Conservation (phyloP, 2,113 vertebrate species). For the Elgaria multicarinata region DNA sequence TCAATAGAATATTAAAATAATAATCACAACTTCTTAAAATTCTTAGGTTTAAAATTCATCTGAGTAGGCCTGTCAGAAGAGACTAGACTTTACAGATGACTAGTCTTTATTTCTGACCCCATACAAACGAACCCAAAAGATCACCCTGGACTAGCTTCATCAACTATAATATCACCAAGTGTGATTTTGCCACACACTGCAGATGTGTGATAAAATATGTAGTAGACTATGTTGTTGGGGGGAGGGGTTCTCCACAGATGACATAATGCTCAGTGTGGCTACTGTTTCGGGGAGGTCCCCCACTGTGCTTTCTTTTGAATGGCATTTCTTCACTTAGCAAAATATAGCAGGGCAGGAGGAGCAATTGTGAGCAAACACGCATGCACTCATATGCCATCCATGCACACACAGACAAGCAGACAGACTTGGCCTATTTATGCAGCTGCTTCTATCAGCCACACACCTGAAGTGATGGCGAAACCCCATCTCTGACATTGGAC, state of each 20-base stretch:
- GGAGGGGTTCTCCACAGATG: neutral
- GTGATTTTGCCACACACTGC: too few species aligned
- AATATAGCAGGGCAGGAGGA: neutral
- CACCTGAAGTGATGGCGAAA: neutral
- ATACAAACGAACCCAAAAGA: too few species aligned
- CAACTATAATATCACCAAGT: too few species aligned
- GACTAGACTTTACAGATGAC: too few species aligned
- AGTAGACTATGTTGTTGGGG: too few species aligned
- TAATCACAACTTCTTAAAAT: too few species aligned
- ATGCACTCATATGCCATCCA: neutral
- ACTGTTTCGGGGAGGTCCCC: neutral
- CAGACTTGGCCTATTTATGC: neutral
- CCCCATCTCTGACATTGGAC: neutral
- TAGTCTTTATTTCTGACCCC: too few species aligned
- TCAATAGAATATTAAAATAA: too few species aligned
- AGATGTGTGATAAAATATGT: too few species aligned
- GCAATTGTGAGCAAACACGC: neutral
- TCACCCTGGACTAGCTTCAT: too few species aligned
- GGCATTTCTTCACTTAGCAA: neutral
- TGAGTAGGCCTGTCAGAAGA: too few species aligned
- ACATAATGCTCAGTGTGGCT: neutral
- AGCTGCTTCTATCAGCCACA: neutral
- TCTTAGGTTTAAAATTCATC: too few species aligned
- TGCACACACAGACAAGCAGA: neutral
- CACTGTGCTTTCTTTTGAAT: neutral